phyloP scores from a whole-genome alignment of 2,888 invertebrate genomes.

The Drosophila quinaria region DNA sequence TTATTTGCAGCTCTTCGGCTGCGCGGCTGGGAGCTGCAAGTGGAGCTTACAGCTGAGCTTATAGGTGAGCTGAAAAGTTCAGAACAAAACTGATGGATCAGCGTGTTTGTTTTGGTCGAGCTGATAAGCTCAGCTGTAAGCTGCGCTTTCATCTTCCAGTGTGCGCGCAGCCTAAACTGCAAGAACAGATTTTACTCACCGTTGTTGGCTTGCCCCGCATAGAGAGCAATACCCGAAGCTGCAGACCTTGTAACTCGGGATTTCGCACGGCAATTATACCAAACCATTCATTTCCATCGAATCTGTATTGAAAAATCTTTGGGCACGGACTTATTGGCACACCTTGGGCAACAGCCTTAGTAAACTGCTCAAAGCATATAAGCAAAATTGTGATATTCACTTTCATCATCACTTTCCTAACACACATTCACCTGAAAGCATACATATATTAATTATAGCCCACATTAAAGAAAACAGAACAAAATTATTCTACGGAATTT shows the following conservation, averaged over 20 bases:
- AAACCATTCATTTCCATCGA: constrained; percentile 85
- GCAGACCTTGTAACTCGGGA: constrained; percentile 76
- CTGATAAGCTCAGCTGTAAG: no score
- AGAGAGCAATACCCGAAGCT: constrained; percentile 82
- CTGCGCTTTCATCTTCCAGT: no score
- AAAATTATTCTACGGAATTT: no score
- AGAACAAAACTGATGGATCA: no score
- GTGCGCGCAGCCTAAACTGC: no score
- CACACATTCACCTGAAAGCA: not conserved
- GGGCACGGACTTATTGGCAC: constrained; percentile 84
- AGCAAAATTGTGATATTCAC: constrained; percentile 55
- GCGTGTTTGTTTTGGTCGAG: no score
- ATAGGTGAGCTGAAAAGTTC: no score
- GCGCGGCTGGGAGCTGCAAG: no score
- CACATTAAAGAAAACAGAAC: not conserved
- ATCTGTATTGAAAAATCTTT: constrained; percentile 85
- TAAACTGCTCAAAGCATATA: constrained; percentile 63
- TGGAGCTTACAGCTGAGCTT: no score
- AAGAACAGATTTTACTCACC: constrained; percentile 65
- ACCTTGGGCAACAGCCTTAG: constrained; percentile 73
- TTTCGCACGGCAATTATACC: constrained; percentile 85
- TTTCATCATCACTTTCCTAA: constrained; percentile 50
- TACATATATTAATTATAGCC: not conserved
- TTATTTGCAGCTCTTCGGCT: not conserved
- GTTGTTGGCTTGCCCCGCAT: constrained; percentile 83